A percentile compares a stretch with the other conserved stretches of the same genome.
Evolutionary conservation across 2,113 vertebrate genomes (phyloP).

Genomic region (Limnothrissa miodon): DNA sequence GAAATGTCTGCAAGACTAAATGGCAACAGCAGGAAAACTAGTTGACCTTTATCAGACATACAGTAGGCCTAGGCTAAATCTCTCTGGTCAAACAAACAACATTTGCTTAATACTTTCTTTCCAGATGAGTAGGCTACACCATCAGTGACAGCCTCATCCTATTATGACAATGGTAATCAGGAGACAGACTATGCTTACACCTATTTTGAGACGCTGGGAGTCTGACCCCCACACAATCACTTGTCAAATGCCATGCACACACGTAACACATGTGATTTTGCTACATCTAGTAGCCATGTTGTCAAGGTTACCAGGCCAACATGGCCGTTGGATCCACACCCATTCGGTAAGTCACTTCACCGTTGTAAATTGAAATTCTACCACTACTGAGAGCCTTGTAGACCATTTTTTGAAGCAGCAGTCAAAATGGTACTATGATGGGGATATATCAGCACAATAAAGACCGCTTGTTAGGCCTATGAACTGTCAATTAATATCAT

Average conservation of each 20-base stretch:
- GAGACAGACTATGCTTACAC: neutral
- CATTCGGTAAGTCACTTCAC: neutral
- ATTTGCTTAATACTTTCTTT: neutral
- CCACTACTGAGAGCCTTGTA: neutral
- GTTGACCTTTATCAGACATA: neutral
- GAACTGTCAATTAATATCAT: neutral
- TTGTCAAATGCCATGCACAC: neutral
- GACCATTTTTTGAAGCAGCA: neutral
- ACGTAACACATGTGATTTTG: neutral
- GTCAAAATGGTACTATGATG: neutral
- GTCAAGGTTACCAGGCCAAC: neutral
- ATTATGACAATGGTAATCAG: neutral
- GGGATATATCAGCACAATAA: neutral
- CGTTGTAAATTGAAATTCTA: no score
- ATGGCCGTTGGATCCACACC: neutral
- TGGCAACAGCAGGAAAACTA: neutral
- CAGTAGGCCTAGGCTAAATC: no score
- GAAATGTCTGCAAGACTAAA: no score
- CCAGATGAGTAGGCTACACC: neutral
- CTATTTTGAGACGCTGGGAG: neutral
- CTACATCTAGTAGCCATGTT: slow-evolving; percentile 6
- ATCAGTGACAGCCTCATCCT: neutral
- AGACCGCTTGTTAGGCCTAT: neutral
- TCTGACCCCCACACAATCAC: neutral
- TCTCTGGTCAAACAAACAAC: neutral